Base-by-base conservation (phyloP, 2,797 vertebrate species). In the Clarias fuscus region DNA sequence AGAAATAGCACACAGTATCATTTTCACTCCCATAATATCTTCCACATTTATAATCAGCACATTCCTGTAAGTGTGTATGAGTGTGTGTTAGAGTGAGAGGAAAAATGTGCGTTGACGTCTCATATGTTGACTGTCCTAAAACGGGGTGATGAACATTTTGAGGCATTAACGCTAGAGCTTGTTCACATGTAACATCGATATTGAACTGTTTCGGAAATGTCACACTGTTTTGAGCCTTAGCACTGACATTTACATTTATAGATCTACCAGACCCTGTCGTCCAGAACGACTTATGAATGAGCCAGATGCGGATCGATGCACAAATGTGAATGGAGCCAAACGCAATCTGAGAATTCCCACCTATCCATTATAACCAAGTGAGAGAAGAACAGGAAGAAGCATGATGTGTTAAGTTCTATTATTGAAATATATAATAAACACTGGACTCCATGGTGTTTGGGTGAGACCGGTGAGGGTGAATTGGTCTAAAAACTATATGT, bases 221-320 rank as follows among this genome's bases (percentile, higher is more conserved):
- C 79, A 67, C 62, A 30, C 11, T 81, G 24, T 65, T 81, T 65
- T 33, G 40, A 82, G 79, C 8, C 79, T 67, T 64, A 2, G 0
- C 37, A 59, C 7, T 71, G 82, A 70, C 65, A 70, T 83, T 83
- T 83, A 24, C 67, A 37, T 67, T 82, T 67, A 82, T 82, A 82
- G 40, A 82, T 82, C 67, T 53, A 17, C 8, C n/a, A 53, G 79
- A 82, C 40, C 7, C 62, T 67, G 62, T 65, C 67, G 79, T 82
- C 62, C 79, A 22, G 37, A 80, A 64, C 2, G 78, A 27, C 61
- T 27, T 48, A 48, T 13, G 33, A 82, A 40, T 13, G 62, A 67
- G 40, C n/a, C 40, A 53, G 62, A 81, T 67, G 79, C 7, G n/a
- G 67, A 22, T 67, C n/a, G 18, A 67, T 53, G 15, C 79, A 82